Percentiles rank a stretch among this genome's conserved stretches.
These are phyloP conservation scores for Drosophila navojoa DNA, from an alignment of 1,140 invertebrate species.

Conservation along the genomic window DNA sequence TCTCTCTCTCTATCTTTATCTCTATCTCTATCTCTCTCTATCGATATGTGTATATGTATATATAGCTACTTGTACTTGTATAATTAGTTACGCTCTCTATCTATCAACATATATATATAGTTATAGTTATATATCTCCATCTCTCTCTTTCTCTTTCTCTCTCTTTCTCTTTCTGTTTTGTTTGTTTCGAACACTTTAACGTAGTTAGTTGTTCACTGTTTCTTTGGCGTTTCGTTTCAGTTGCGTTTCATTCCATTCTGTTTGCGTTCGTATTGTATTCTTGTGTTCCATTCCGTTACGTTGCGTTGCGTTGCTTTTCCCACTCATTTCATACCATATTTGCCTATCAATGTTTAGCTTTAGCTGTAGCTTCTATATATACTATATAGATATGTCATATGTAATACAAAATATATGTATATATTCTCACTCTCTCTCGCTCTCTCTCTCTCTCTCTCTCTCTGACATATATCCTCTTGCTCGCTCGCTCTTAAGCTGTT, in stretches of 20 bases:
- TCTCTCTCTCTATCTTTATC: slow-evolving; percentile 20
- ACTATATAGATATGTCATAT: not conserved
- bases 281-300: slow-evolving; percentile 31
- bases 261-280: slow-evolving; percentile 6
- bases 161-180: slow-evolving; percentile 11
- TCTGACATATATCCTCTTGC: not conserved
- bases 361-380: slow-evolving; percentile 33
- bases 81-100: slow-evolving; percentile 16
- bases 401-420: slow-evolving; percentile 1
- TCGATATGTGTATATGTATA: slow-evolving; percentile 4
- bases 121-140: slow-evolving; percentile 10
- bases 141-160: slow-evolving; percentile 23
- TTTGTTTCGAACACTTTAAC: slow-evolving; percentile 12
- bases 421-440: slow-evolving; percentile 10
- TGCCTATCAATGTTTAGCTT: slow-evolving; percentile 48
- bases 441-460: slow-evolving; percentile 2
- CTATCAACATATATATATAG: not conserved
- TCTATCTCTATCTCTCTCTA: slow-evolving; percentile 7
- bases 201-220: slow-evolving; percentile 14
- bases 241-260: slow-evolving; percentile 31
- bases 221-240: slow-evolving; percentile 6
- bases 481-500: not conserved
- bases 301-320: slow-evolving; percentile 23
- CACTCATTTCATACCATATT: slow-evolving; percentile 30
- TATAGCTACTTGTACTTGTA: too few relatives aligned